phyloP scores from a whole-genome alignment of 92 coral and sea anemone genomes.

The Palythoa grandis region DNA sequence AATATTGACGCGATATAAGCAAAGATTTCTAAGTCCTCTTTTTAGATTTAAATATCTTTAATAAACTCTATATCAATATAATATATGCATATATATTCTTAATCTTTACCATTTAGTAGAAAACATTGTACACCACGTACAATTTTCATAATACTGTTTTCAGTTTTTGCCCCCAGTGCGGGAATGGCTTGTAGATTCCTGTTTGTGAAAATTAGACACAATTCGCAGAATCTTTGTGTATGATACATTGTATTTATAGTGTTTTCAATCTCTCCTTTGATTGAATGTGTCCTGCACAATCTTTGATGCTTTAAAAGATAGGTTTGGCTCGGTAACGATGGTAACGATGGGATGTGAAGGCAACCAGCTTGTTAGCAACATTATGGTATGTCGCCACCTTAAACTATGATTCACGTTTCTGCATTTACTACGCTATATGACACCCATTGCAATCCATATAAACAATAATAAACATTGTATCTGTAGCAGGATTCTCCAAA shows the following conservation, averaged over 20 bases:
- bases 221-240: not conserved
- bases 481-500: not conserved
- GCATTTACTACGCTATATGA: not conserved
- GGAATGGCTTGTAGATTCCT: not conserved
- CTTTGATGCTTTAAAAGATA: not conserved
- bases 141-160: not conserved
- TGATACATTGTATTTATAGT: not conserved
- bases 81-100: slow-evolving; percentile 22
- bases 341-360: not conserved
- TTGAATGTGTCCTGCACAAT: not conserved
- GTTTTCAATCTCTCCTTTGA: not conserved
- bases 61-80: slow-evolving; percentile 22
- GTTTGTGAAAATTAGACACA: not conserved
- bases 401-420: not conserved
- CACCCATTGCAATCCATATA: slow-evolving; percentile 19
- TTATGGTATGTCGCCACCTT: slow-evolving; percentile 5
- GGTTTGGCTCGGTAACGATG: not conserved
- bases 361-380: not conserved
- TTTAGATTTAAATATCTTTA: slow-evolving; percentile 26
- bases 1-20: not conserved
- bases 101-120: slow-evolving; percentile 20
- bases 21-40: not conserved
- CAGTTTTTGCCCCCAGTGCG: not conserved
- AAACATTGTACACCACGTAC: slow-evolving; percentile 16
- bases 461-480: not conserved